Base-by-base conservation (phyloP, 2,113 vertebrate genomes). In the Himantopus leucocephalus region DNA sequence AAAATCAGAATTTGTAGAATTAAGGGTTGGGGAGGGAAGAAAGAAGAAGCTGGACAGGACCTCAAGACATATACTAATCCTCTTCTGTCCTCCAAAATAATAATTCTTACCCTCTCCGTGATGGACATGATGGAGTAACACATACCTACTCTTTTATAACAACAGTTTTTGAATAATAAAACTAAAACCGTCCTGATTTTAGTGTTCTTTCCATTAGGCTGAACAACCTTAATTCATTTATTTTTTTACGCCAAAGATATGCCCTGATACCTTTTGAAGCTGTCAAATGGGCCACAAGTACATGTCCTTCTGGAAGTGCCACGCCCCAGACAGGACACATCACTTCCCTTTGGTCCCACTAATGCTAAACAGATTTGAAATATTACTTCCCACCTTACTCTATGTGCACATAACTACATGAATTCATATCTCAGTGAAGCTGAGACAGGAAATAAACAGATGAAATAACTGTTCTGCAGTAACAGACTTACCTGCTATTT, bases 401-500 rank as follows among this genome's bases (percentile, higher is more conserved):
- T 16, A 52, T 68, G 60, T 47, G 23, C 23, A 26, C 32, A 52
- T 8, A 86, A 88, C 63, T 26, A 30, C 3, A 1, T 5, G 52
- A 84, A 74, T 89, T 74, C 85, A 22, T 52, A 72, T 19, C 48
- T 78, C 47, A 48, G 52, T 15, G 70, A 60, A 52, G 35, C 60
- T 60, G 74, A 92, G 90, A 67, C 45, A 35, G 73, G 62, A 92
- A 92, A 92, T 48, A 93, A 93, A 66, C 63, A 75, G 64, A 78
- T 53, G 23, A 91, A 95, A 92, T 56, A 78, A 92, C 34, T 67
- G 29, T 30, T 92, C 56, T 74, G 37, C 76, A 52, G 48, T 74
- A 74, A 37, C 68, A 67, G 55, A 71, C 19, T 76, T 66, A 73
- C 48, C 39, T 21, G 17, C 66, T 93, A 53, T 52, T 93, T 60